Percentiles rank a stretch among this genome's conserved stretches.
Evolutionary conservation across 2,113 vertebrate genomes (phyloP).

Genomic region (Promerops cafer): DNA sequence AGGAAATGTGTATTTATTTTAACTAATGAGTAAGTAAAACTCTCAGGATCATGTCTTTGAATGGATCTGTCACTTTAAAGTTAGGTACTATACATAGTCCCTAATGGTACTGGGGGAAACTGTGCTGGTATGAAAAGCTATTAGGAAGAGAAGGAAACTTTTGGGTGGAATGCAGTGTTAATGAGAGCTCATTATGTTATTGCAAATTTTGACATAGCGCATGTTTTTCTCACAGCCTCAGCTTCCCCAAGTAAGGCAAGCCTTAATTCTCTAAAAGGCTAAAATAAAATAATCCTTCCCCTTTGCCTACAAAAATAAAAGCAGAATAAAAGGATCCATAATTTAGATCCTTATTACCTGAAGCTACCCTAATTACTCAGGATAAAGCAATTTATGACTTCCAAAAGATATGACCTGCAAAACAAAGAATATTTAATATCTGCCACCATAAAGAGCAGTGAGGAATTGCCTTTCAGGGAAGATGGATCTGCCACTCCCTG

Average conservation of each 20-base stretch:
- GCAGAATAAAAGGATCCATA: background rate
- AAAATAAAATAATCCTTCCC: background rate
- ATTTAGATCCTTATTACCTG: background rate
- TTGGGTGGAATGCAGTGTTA: constrained; percentile 16
- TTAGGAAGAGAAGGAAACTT: constrained; percentile 3
- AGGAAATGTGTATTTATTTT: background rate
- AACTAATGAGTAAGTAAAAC: background rate
- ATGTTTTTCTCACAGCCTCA: background rate
- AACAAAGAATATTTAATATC: background rate
- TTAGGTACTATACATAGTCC: background rate
- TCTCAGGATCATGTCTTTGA: background rate
- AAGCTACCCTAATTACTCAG: background rate
- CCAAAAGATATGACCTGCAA: background rate
- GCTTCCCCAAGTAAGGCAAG: background rate
- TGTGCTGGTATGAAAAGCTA: background rate
- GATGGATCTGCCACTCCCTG: background rate
- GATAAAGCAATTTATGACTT: background rate
- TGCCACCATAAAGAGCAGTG: background rate
- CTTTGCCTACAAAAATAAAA: background rate
- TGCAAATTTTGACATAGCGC: background rate
- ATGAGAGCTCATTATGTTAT: constrained; percentile 46
- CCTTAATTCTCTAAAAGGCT: background rate
- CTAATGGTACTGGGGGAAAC: background rate
- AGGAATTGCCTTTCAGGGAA: background rate
- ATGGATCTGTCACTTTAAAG: background rate